Percentiles rank a stretch among this genome's conserved stretches.
These are phyloP conservation scores for Drosophila ogumai DNA, from an alignment of 1,140 invertebrate species.

Conservation along the genomic window DNA sequence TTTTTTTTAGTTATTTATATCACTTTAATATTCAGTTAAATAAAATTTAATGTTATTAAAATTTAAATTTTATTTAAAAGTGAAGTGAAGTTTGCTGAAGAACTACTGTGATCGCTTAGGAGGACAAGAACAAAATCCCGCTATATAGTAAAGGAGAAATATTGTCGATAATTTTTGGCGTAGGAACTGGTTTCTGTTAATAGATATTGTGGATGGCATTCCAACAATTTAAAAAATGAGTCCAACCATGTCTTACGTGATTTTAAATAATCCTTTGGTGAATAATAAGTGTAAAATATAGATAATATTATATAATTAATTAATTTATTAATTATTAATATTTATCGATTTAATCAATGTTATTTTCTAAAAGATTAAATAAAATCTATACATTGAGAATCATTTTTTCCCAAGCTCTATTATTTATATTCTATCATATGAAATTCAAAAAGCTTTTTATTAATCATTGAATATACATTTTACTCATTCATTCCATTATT, in stretches of 20 bases:
- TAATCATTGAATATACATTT: background rate
- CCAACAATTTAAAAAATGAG: background rate
- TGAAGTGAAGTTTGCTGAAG: too few species aligned
- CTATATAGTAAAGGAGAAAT: background rate
- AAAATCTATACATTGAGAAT: too few species aligned
- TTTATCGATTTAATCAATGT: too few species aligned
- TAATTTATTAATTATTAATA: accelerated
- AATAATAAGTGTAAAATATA: background rate
- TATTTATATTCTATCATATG: too few species aligned
- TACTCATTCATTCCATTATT: background rate
- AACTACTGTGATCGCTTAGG: background rate
- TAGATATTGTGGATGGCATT: background rate
- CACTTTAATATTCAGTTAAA: too few species aligned
- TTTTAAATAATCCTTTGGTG: background rate
- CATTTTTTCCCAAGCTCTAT: too few species aligned
- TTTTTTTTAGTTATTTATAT: too few species aligned
- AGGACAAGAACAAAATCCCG: background rate
- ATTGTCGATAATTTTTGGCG: background rate
- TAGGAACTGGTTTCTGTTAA: background rate
- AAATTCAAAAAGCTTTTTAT: background rate
- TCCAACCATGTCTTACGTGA: background rate
- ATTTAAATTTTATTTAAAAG: too few species aligned
- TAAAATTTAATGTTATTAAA: too few species aligned
- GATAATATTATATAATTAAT: too few species aligned
- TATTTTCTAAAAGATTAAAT: too few species aligned